Conservation (phyloP, 2,113 vertebrate species). For the Herpetotheres cachinnans region DNA sequence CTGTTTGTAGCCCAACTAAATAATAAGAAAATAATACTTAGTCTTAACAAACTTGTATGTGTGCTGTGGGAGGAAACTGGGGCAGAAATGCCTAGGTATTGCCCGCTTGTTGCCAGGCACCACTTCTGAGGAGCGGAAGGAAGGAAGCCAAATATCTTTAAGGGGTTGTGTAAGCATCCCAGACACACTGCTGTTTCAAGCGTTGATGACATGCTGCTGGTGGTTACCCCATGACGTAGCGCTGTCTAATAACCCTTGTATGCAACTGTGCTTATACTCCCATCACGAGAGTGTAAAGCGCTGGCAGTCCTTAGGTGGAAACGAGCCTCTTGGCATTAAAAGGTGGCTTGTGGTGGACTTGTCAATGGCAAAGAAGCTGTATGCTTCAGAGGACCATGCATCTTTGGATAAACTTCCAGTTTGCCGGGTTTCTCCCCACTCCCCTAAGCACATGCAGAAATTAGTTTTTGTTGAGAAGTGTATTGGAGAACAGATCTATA, state of each 20-base stretch:
- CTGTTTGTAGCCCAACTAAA: neutral
- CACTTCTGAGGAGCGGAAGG: rapidly evolving
- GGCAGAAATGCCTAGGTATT: neutral
- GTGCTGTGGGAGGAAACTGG: neutral
- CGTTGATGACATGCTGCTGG: neutral
- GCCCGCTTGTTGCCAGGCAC: neutral
- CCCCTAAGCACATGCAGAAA: neutral
- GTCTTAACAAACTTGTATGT: rapidly evolving
- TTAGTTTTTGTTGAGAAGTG: neutral
- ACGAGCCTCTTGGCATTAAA: neutral
- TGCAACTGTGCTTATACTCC: rapidly evolving
- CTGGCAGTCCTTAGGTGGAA: neutral
- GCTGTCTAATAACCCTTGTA: neutral
- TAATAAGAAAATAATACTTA: too few species aligned
- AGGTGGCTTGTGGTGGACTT: neutral
- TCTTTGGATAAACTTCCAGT: neutral
- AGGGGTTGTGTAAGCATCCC: neutral
- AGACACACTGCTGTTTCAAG: neutral
- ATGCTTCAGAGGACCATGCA: rapidly evolving
- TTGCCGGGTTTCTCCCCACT: neutral
- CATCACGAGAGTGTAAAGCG: rapidly evolving
- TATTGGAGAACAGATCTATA: neutral
- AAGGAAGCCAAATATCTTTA: neutral
- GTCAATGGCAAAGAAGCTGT: neutral
- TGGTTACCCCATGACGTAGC: rapidly evolving